A percentile compares a stretch with the other conserved stretches of the same genome.
phyloP scores from a whole-genome alignment of 2,888 invertebrate species.

The Cristatella mucedo region DNA sequence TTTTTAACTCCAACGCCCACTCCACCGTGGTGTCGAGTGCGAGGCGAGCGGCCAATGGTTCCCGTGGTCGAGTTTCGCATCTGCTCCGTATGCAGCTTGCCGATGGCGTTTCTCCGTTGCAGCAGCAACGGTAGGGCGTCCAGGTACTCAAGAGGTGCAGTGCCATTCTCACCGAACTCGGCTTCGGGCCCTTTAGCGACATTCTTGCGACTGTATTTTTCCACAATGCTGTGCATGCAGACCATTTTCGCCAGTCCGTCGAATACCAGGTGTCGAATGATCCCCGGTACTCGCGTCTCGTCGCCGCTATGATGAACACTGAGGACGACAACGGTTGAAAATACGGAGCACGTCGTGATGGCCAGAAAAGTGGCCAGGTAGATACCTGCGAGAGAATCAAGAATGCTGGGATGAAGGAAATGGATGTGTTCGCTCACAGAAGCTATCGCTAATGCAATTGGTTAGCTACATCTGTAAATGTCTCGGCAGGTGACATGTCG shows the following conservation, averaged over 20 bases:
- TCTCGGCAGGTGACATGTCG: too few relatives aligned
- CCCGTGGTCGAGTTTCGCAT: background rate
- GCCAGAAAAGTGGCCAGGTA: slow-evolving; percentile 15
- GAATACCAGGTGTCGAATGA: slow-evolving; percentile 4
- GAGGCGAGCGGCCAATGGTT: background rate
- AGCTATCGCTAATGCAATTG: too few relatives aligned
- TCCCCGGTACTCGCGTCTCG: background rate
- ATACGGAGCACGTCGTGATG: slow-evolving; percentile 13
- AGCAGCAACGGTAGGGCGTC: too few relatives aligned
- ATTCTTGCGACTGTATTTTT: too few relatives aligned
- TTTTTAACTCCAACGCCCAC: background rate
- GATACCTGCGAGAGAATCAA: slow-evolving; percentile 13
- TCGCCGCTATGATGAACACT: slow-evolving; percentile 7
- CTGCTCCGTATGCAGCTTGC: too few relatives aligned
- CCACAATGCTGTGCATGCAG: background rate
- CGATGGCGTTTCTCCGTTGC: too few relatives aligned
- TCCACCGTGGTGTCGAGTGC: background rate
- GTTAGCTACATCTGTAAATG: too few relatives aligned
- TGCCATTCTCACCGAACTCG: too few relatives aligned
- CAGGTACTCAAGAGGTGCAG: background rate
- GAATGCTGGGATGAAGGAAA: too few relatives aligned
- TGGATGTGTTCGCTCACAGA: too few relatives aligned
- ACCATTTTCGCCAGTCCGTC: slow-evolving; percentile 6
- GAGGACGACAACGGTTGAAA: slow-evolving; percentile 5
- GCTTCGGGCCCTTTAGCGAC: too few relatives aligned